A percentile compares a stretch with the other conserved stretches of the same genome.
Conservation (phyloP, 1,140 invertebrate species). For the Drosophila elegans region DNA sequence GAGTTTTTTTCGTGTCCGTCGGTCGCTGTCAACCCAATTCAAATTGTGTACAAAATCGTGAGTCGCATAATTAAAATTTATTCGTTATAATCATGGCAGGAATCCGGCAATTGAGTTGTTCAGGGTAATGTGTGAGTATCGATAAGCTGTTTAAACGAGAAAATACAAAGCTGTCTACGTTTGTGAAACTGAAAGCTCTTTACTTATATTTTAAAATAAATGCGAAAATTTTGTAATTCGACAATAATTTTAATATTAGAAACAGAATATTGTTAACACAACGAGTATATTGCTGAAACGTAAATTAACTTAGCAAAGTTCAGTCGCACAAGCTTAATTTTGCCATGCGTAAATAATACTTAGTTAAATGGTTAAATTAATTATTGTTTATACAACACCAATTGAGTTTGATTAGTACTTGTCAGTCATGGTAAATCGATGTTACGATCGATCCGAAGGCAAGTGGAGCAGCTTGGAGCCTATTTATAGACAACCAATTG, state of each 20-base stretch:
- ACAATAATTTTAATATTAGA: too few species aligned
- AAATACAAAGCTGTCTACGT: slow-evolving; percentile 7
- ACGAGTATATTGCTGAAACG: too few species aligned
- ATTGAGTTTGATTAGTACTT: slow-evolving; percentile 37
- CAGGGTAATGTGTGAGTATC: slow-evolving; percentile 9
- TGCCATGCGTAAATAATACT: slow-evolving; percentile 4
- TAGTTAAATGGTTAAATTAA: slow-evolving; percentile 18
- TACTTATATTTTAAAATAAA: not conserved
- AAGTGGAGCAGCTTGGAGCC: slow-evolving; percentile 27
- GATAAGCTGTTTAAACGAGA: slow-evolving; percentile 17
- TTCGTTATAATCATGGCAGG: slow-evolving; percentile 63
- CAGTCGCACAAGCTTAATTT: not conserved
- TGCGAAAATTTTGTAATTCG: too few species aligned
- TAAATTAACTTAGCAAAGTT: too few species aligned
- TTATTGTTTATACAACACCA: slow-evolving; percentile 39
- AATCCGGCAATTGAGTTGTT: slow-evolving; percentile 73
- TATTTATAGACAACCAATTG: slow-evolving; percentile 50
- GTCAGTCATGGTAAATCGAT: slow-evolving; percentile 26
- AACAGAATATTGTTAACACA: too few species aligned
- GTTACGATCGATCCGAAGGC: slow-evolving; percentile 27
- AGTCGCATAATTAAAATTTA: slow-evolving; percentile 80
- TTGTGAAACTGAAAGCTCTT: not conserved
- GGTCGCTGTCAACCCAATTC: slow-evolving; percentile 77
- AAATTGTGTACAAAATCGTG: slow-evolving; percentile 82
- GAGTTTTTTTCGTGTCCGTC: slow-evolving; percentile 42